Evolutionary conservation across 1,140 invertebrate genomes (phyloP).

Genomic region (Lysiphlebus fabarum): DNA sequence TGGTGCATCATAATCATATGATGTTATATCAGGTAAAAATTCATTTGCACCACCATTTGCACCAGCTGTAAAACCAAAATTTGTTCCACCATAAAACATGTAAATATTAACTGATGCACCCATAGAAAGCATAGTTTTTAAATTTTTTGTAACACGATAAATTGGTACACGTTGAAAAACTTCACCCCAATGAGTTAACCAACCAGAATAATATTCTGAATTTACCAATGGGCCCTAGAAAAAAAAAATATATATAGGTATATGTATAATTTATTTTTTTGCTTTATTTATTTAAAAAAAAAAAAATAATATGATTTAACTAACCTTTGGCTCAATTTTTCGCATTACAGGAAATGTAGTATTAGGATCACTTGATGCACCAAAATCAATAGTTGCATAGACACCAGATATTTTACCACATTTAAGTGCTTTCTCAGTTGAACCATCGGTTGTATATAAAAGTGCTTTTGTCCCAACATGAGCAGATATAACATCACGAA

Average conservation of each 20-base stretch:
- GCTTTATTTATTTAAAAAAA: no score
- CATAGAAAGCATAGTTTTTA: constrained; percentile 65
- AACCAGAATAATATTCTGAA: constrained; percentile 87
- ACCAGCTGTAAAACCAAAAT: constrained; percentile 70
- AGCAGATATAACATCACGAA: constrained; percentile 62
- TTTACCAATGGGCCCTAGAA: constrained; percentile 73
- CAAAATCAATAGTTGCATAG: constrained; percentile 77
- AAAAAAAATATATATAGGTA: not conserved
- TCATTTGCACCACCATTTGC: constrained; percentile 53
- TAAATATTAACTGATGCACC: constrained; percentile 78
- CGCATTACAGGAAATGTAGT: constrained; percentile 54
- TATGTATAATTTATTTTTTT: not conserved
- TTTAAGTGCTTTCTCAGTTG: constrained; percentile 49
- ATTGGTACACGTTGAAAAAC: constrained; percentile 59
- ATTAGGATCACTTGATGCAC: constrained; percentile 49
- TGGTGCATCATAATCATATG: constrained; percentile 86
- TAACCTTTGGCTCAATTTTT: constrained; percentile 56
- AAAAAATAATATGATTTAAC: not conserved
- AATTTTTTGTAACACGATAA: constrained; percentile 55
- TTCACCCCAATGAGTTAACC: constrained; percentile 84
- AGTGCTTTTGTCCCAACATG: constrained; percentile 68
- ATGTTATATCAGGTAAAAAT: constrained; percentile 70
- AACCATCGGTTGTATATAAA: constrained; percentile 80
- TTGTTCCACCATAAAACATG: constrained; percentile 74
- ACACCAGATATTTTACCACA: constrained; percentile 66